phyloP scores from a whole-genome alignment of 1,140 invertebrate genomes.

The Achatina immaculata region DNA sequence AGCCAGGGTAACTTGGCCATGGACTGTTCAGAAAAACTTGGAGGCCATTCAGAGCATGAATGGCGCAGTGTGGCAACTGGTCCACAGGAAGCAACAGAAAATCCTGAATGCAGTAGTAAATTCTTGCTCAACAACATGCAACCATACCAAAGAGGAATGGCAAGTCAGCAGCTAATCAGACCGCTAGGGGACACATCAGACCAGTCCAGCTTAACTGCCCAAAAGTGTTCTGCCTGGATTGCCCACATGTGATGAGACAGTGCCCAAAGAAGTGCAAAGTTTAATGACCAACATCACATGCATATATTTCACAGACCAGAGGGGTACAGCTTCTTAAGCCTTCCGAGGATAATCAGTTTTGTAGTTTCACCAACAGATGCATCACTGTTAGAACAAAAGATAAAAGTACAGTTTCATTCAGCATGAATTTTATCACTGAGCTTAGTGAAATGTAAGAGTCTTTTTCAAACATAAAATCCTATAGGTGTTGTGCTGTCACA shows the following conservation, averaged over 20 bases:
- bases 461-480: no score
- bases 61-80: neutral
- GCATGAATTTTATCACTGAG: no score
- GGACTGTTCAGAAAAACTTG: neutral
- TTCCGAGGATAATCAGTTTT: no score
- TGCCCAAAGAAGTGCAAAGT: neutral
- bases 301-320: conserved; percentile 9
- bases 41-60: neutral
- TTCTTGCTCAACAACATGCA: no score
- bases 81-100: neutral
- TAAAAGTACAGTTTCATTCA: no score
- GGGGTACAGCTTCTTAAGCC: neutral
- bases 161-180: no score
- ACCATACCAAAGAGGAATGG: neutral
- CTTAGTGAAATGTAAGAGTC: no score
- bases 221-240: neutral
- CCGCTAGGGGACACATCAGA: neutral
- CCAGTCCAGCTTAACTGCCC: conserved; percentile 28
- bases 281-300: conserved; percentile 27
- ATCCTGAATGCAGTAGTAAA: neutral
- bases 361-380: no score
- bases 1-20: neutral
- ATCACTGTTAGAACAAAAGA: no score
- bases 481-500: no score
- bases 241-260: neutral